These are phyloP conservation scores for Scaptomyza caliginosa DNA, from an alignment of 2,888 invertebrate species.

Conservation along the genomic window DNA sequence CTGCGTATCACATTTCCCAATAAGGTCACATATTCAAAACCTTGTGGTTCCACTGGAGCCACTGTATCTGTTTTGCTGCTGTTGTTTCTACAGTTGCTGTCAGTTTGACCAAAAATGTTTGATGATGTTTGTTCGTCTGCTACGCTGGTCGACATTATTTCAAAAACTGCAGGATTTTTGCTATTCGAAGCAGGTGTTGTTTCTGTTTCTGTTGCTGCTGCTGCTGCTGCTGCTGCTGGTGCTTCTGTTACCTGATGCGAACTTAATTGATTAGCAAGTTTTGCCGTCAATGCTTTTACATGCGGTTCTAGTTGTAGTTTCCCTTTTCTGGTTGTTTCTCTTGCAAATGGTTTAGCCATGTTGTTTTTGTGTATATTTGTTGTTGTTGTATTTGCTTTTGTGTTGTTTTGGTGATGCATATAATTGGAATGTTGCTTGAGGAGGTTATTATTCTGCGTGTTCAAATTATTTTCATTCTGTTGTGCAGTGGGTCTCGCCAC, in stretches of 20 bases:
- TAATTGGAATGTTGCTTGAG: conserved; percentile 82
- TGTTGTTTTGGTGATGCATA: conserved; percentile 61
- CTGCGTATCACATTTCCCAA: conserved; percentile 84
- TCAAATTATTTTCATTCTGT: conserved; percentile 83
- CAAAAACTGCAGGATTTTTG: conserved; percentile 27
- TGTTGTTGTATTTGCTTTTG: conserved; percentile 22
- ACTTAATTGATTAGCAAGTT: conserved; percentile 82
- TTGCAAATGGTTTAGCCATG: conserved; percentile 42
- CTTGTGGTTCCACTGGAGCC: conserved; percentile 61
- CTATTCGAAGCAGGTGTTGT: conserved; percentile 36
- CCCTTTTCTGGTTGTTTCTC: conserved; percentile 28
- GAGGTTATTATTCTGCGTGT: conserved; percentile 81
- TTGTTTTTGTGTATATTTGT: conserved; percentile 50
- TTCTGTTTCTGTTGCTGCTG: too few relatives aligned
- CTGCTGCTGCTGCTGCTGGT: conserved; percentile 48
- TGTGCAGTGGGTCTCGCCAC: conserved; percentile 30
- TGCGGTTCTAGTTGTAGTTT: conserved; percentile 62
- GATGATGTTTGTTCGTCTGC: conserved; percentile 72
- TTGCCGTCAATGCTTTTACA: conserved; percentile 78
- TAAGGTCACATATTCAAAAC: conserved; percentile 83
- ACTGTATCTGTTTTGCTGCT: conserved; percentile 22
- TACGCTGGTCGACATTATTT: conserved; percentile 61
- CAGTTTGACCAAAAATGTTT: conserved; percentile 63
- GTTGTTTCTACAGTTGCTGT: conserved; percentile 33
- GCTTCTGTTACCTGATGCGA: conserved; percentile 76